Evolutionary conservation across 2,797 vertebrate genomes (phyloP), one percentile per base, ranked within the genome.

Genomic region (Heliangelus exortis): DNA sequence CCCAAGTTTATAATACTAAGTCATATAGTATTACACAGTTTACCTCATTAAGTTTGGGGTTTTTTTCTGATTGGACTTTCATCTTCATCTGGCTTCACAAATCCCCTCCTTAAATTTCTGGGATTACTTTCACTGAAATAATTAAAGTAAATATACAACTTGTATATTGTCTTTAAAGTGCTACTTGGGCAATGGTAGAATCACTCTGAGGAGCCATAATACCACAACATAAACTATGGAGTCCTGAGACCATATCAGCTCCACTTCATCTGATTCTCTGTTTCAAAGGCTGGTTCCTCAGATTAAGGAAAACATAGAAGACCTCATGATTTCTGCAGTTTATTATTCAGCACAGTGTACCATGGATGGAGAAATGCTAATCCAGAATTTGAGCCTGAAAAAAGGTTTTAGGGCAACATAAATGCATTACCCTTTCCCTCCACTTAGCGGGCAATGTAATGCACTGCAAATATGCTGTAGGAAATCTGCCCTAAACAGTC

Each of bases 1-100:
- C 86, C 12, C 18, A 86, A 90, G 51, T 96, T 97, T 95, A 81
- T 96, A 91, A 77, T 78, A 73, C 21, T 53, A 84, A 95, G 36
- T 81, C 82, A 86, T 86, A 63, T 78, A 94, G 61, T 88, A 75
- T 79, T 83, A 76, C 8, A 63, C 47, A 55, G 25, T 80, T 93
- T 93, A 73, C 39, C 88, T 91, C 41, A 89, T 90, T 51, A 7
- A 8, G 14, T 51, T 54, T 29, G 29, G 26, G 39, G 12, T 41
- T 11, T 15, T 15, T 33, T 69, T 21, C 50, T 48, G 17, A 76
- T 43, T 61, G 33, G 36, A 85, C 87, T 85, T 92, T 89, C 48
- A 71, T 71, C 18, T 65, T 90, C 39, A 25, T 90, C 12, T 65
- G 18, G 51, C 18, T 48, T 4, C 12, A 77, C 15, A 79, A 33